Percentiles rank a stretch among this genome's conserved stretches.
Evolutionary conservation across 2,113 vertebrate species (phyloP).

Genomic region (Sebastes fasciatus): DNA sequence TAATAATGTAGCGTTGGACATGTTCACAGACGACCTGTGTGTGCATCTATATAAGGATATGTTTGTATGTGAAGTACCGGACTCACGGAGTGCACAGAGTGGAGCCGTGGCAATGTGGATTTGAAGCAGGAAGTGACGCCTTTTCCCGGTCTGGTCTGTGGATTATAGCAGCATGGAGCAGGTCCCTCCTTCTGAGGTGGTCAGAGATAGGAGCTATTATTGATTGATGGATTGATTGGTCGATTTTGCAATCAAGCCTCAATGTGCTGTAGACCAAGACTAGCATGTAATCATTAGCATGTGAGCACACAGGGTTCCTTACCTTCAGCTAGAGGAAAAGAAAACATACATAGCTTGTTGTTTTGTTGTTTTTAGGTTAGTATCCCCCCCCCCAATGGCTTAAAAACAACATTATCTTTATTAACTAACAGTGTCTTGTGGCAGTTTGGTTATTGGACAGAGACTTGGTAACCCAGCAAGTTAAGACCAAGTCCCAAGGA

Average conservation of each 20-base stretch:
- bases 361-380: neutral
- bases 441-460: neutral
- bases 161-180: slow-evolving; percentile 85
- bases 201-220: slow-evolving; percentile 22
- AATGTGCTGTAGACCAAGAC: neutral
- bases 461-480: neutral
- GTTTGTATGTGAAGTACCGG: neutral
- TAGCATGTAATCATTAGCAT: neutral
- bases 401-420: neutral
- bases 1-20: neutral
- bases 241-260: slow-evolving; percentile 1
- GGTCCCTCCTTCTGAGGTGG: slow-evolving; percentile 83
- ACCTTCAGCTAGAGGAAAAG: neutral
- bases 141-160: slow-evolving; percentile 57
- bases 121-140: slow-evolving; percentile 87
- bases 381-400: no score
- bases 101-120: slow-evolving; percentile 84
- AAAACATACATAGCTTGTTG: neutral
- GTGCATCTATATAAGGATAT: neutral
- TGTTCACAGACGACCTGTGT: neutral
- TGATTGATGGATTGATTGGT: neutral
- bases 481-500: no score
- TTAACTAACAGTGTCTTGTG: neutral
- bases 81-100: slow-evolving; percentile 81
- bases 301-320: neutral